Percentiles rank a stretch among this genome's conserved stretches.
phyloP scores from a whole-genome alignment of 2,797 vertebrate genomes.

The Anniella stebbinsi region DNA sequence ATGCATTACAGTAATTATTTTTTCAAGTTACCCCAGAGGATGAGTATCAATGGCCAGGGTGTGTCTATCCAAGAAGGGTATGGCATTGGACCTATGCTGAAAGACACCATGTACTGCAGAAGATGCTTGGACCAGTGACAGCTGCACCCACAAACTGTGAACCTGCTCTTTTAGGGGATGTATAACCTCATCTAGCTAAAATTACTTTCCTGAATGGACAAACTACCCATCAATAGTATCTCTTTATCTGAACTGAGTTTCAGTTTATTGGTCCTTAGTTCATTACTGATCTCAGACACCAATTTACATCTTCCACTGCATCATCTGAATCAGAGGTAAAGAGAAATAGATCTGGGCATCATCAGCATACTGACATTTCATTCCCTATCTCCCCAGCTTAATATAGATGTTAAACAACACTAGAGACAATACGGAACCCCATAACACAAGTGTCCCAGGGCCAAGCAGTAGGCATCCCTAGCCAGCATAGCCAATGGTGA shows the following conservation, averaged over 20 bases:
- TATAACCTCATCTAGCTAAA: not conserved
- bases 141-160: not conserved
- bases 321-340: not conserved
- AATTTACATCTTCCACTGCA: not conserved
- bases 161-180: not conserved
- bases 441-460: too few relatives aligned
- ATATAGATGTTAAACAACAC: too few relatives aligned
- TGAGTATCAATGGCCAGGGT: not conserved
- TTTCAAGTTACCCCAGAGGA: not conserved
- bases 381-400: too few relatives aligned
- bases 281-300: not conserved
- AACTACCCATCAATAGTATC: not conserved
- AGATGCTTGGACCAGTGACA: too few relatives aligned
- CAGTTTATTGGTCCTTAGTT: not conserved
- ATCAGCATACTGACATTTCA: not conserved
- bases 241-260: not conserved
- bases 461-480: too few relatives aligned
- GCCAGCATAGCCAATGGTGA: too few relatives aligned
- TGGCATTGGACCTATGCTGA: not conserved
- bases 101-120: not conserved
- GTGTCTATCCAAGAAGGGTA: not conserved
- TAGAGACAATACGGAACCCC: too few relatives aligned
- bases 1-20: not conserved
- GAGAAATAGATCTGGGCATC: not conserved
- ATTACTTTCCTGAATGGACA: not conserved